Evolutionary conservation across 1,140 invertebrate genomes (phyloP).

Genomic region (Camponotus vicinus): DNA sequence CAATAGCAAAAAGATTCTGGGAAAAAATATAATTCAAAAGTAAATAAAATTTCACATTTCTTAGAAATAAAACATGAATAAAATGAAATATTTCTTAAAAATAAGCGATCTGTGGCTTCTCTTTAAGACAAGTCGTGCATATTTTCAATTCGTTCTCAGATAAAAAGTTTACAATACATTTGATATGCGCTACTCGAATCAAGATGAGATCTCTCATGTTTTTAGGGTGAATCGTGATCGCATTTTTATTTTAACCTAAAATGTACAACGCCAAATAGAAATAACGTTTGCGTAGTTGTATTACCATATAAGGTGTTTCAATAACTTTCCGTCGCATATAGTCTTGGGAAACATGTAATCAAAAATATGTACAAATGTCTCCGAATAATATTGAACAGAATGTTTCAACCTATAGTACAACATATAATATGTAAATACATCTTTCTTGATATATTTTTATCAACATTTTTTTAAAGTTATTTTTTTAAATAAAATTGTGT

Average conservation of each 20-base stretch:
- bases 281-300: neutral
- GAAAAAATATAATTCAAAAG: too few species aligned
- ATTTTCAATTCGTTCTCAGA: too few species aligned
- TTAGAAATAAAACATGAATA: too few species aligned
- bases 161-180: conserved; percentile 6
- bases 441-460: too few species aligned
- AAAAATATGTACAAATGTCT: neutral
- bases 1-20: too few species aligned
- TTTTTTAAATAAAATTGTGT: neutral
- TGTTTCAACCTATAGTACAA: neutral
- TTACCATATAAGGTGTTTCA: neutral
- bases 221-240: too few species aligned
- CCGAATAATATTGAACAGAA: neutral
- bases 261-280: neutral
- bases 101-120: neutral
- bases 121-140: too few species aligned
- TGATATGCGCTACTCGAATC: neutral
- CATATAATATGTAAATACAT: too few species aligned
- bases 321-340: neutral
- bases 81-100: neutral
- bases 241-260: neutral
- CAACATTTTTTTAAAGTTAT: too few species aligned
- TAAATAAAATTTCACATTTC: too few species aligned
- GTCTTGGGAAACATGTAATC: neutral
- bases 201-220: neutral